Evolutionary conservation across 2,888 invertebrate genomes (phyloP), one percentile per base, ranked within the genome.

Genomic region (Melieria omissa): DNA sequence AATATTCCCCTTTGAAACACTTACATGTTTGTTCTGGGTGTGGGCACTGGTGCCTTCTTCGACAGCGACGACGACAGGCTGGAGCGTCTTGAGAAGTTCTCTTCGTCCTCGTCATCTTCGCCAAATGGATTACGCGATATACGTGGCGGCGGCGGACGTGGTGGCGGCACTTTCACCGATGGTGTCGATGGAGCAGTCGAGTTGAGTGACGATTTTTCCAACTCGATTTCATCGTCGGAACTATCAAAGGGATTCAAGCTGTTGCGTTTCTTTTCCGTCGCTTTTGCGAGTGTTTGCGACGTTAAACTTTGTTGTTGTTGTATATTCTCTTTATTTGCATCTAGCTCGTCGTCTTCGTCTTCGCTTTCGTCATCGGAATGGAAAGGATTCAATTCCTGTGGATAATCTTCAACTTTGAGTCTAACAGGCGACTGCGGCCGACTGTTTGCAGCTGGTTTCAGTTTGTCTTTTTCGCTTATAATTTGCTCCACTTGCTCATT

Each of bases 331-430:
- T 81, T 88, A 77, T 85, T 86, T n/a, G 80, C 58, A 54, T 78
- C 74, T 14, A n/a, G 8, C 6, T 72, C 54, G 4, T 83, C 83
- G 29, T 88, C 88, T 60, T 83, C 83, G 29, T 88, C 88, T 60
- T 88, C 88, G 29, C 29, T 29, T 57, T 90, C 90, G 44, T 89
- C 90, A 70, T 93, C 93, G 78, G 92, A 92, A 49, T 90, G 92
- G 87, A 96, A 96, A 5, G 96, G 96, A 89, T 96, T 96, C 75
- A 95, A 88, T 82, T 93, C 91, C 76, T 91, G 91, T 0, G 96
- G 96, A 88, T 96, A 95, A 55, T 80, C 75, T 70, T 78, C 77
- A 16, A 71, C 47, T 44, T 62, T 71, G 2, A 70, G 68, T 73
- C 76, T 78, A 6, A 62, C 73, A n/a, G 74, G 72, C 41, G 75